Percentiles rank a stretch among this genome's conserved stretches.
phyloP scores from a whole-genome alignment of 2,888 invertebrate species.

The Ernsta delagoae region DNA sequence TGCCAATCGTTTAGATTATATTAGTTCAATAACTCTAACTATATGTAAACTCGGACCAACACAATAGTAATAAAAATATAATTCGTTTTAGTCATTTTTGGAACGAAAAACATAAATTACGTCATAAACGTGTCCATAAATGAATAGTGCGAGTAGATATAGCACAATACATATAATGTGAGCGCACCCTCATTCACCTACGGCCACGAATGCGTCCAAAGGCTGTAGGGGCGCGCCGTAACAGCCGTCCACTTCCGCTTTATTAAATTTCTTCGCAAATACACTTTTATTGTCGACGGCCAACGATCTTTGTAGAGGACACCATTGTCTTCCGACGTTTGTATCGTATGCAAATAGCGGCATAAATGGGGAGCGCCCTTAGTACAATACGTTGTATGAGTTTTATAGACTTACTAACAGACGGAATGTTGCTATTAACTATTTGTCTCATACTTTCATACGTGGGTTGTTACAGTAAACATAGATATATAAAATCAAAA shows the following conservation, averaged over 20 bases:
- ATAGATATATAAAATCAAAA: too few species aligned
- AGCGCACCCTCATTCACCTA: slow-evolving; percentile 23
- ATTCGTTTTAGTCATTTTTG: background rate
- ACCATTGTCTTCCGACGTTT: slow-evolving; percentile 70
- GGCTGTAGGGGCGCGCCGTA: slow-evolving; percentile 64
- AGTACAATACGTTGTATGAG: slow-evolving; percentile 67
- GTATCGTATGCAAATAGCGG: slow-evolving; percentile 81
- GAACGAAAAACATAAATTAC: background rate
- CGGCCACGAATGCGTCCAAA: slow-evolving; percentile 45
- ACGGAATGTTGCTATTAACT: slow-evolving; percentile 12
- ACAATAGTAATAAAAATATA: too few species aligned
- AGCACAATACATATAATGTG: slow-evolving; percentile 11
- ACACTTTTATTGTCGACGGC: slow-evolving; percentile 79
- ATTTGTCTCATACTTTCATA: background rate
- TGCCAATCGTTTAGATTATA: too few species aligned
- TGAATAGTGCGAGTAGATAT: slow-evolving; percentile 13
- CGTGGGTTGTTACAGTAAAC: too few species aligned
- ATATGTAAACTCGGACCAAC: too few species aligned
- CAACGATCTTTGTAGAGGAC: slow-evolving; percentile 75
- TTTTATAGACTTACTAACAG: slow-evolving; percentile 63
- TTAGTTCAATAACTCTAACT: too few species aligned
- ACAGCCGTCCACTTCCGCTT: slow-evolving; percentile 80
- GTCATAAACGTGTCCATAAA: slow-evolving; percentile 4
- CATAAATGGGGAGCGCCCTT: slow-evolving; percentile 68
- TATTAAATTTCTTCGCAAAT: slow-evolving; percentile 85